Percentiles rank a stretch among this genome's conserved stretches.
Evolutionary conservation across 2,797 vertebrate genomes (phyloP).

Genomic region (Chelon labrosus): DNA sequence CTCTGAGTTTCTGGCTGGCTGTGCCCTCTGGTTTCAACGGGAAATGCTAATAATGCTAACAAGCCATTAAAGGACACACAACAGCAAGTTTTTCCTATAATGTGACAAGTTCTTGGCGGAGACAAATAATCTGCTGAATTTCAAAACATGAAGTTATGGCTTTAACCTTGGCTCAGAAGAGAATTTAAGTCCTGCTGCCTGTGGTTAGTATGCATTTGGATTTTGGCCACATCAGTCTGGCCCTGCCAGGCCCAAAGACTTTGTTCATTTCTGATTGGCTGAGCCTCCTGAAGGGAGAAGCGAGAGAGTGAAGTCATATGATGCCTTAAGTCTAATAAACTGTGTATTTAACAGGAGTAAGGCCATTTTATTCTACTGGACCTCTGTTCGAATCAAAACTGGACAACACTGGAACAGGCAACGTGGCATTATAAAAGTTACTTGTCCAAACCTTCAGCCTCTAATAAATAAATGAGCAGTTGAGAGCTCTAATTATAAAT

Average conservation of each 20-base stretch:
- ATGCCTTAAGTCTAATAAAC: conserved; percentile 66
- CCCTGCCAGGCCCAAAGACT: conserved; percentile 59
- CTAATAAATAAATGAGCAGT: conserved; percentile 62
- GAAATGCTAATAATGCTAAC: conserved; percentile 48
- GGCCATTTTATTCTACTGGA: conserved; percentile 43
- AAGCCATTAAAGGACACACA: conserved; percentile 34
- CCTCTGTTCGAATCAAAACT: conserved; percentile 27
- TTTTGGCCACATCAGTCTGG: conserved; percentile 70
- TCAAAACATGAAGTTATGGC: conserved; percentile 50
- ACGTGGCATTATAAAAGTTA: conserved; percentile 40
- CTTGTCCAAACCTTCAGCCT: conserved; percentile 35
- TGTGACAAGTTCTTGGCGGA: conserved; percentile 55
- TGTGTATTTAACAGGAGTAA: conserved; percentile 52
- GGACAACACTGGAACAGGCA: conserved; percentile 27
- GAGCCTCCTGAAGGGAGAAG: conserved; percentile 67
- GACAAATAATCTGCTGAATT: conserved; percentile 56
- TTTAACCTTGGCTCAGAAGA: conserved; percentile 53
- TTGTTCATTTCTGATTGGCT: conserved; percentile 70
- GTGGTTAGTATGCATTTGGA: conserved; percentile 69
- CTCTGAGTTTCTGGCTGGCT: conserved; percentile 3
- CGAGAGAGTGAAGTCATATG: conserved; percentile 75
- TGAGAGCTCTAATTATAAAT: conserved; percentile 70
- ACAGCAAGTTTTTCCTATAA: conserved; percentile 45
- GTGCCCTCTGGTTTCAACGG: conserved; percentile 26
- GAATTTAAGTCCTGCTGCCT: conserved; percentile 49